These are phyloP conservation scores for Macropis europaea DNA, from an alignment of 2,888 invertebrate species.

Conservation along the genomic window DNA sequence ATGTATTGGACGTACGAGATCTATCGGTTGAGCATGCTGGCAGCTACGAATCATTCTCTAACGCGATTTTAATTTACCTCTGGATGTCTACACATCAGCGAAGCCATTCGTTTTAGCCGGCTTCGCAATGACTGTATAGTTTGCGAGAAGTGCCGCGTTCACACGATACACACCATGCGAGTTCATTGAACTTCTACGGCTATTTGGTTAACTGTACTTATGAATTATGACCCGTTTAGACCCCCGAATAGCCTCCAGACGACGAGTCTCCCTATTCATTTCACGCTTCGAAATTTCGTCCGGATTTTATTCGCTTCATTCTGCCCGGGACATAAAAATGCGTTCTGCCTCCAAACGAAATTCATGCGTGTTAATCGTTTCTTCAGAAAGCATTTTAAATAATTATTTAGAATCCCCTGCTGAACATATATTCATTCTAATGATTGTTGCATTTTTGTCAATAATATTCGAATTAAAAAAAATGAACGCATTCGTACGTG, in stretches of 20 bases:
- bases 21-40: neutral
- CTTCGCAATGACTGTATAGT: conserved; percentile 34
- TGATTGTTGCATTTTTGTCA: too few relatives aligned
- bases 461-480: too few relatives aligned
- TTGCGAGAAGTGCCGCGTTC: conserved; percentile 45
- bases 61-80: conserved; percentile 50
- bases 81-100: conserved; percentile 24
- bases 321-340: neutral
- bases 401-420: too few relatives aligned
- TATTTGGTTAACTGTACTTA: conserved; percentile 65
- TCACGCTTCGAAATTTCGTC: neutral
- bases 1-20: neutral
- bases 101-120: conserved; percentile 32
- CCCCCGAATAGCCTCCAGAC: conserved; percentile 23
- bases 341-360: neutral
- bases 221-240: conserved; percentile 49
- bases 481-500: too few relatives aligned
- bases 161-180: conserved; percentile 41
- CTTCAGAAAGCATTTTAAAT: too few relatives aligned
- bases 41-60: conserved; percentile 15
- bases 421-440: too few relatives aligned
- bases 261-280: conserved; percentile 1
- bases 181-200: conserved; percentile 63
- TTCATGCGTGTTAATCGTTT: too few relatives aligned
- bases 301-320: too few relatives aligned